These are phyloP conservation scores for Benthosema pterotum DNA, from an alignment of 2,797 vertebrate genomes.

Conservation along the genomic window DNA sequence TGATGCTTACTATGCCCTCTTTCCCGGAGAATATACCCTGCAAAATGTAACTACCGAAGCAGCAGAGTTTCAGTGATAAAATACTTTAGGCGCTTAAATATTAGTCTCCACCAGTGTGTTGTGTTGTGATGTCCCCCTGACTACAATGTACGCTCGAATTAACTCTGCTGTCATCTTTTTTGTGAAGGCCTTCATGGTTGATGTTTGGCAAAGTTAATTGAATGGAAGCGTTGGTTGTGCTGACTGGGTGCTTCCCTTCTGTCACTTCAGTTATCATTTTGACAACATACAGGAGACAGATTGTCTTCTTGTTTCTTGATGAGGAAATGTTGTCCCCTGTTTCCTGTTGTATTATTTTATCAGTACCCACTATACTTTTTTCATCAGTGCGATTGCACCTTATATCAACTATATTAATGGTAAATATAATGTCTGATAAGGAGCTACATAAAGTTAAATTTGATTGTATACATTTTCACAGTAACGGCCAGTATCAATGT, in stretches of 20 bases:
- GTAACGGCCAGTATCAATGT: not conserved
- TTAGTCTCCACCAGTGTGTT: not conserved
- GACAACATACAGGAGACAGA: too few relatives aligned
- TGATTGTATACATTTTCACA: slow-evolving; percentile 9
- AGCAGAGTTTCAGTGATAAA: not conserved
- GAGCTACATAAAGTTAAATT: slow-evolving; percentile 6
- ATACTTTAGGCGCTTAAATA: not conserved
- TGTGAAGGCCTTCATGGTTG: slow-evolving; percentile 25
- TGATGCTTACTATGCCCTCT: not conserved
- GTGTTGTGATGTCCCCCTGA: not conserved
- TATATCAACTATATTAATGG: too few relatives aligned
- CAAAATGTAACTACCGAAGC: not conserved
- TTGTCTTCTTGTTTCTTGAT: too few relatives aligned
- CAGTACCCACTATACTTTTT: too few relatives aligned
- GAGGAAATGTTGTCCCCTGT: too few relatives aligned
- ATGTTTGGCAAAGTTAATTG: not conserved
- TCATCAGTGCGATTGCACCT: too few relatives aligned
- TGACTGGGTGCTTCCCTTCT: too few relatives aligned
- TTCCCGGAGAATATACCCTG: slow-evolving; percentile 10
- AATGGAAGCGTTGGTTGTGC: too few relatives aligned
- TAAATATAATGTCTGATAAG: too few relatives aligned
- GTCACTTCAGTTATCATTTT: too few relatives aligned
- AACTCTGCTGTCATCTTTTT: slow-evolving; percentile 15
- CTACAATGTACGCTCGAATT: not conserved
- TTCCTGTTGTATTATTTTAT: too few relatives aligned